Evolutionary conservation across 2,113 vertebrate species (phyloP).

Genomic region (Spermophilus dauricus): DNA sequence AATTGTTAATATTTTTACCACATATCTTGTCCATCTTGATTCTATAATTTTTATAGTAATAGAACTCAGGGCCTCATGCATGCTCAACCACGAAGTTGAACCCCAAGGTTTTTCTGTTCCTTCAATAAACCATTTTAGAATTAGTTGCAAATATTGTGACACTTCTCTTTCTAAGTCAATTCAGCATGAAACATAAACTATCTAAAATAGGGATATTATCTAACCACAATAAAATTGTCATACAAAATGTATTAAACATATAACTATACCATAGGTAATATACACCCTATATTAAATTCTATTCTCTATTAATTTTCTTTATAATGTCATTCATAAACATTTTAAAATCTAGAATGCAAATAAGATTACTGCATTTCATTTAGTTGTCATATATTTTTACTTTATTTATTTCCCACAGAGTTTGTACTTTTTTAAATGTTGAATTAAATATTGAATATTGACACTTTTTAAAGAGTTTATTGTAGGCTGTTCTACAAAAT

Average conservation of each 20-base stretch:
- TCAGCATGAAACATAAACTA: slow-evolving; percentile 50
- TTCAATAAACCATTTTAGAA: slow-evolving; percentile 11
- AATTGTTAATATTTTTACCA: background rate
- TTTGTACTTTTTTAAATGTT: background rate
- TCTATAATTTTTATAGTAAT: no score
- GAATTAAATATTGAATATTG: background rate
- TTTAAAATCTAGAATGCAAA: background rate
- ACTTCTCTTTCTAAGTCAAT: slow-evolving; percentile 67
- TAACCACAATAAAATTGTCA: slow-evolving; percentile 49
- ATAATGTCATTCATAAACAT: background rate
- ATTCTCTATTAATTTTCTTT: background rate
- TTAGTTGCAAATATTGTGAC: slow-evolving; percentile 64
- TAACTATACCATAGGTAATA: slow-evolving; percentile 12
- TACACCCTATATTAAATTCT: slow-evolving; percentile 50
- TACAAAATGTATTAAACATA: slow-evolving; percentile 41
- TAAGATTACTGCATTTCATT: background rate
- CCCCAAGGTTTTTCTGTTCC: background rate
- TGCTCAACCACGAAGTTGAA: no score
- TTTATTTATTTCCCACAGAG: background rate
- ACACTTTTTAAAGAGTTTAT: background rate
- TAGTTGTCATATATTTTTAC: background rate
- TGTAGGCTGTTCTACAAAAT: background rate
- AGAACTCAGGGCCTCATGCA: no score
- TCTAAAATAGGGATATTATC: slow-evolving; percentile 15
- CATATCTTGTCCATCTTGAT: no score